Conservation (phyloP, 2,113 vertebrate genomes). For the Pristiophorus japonicus region DNA sequence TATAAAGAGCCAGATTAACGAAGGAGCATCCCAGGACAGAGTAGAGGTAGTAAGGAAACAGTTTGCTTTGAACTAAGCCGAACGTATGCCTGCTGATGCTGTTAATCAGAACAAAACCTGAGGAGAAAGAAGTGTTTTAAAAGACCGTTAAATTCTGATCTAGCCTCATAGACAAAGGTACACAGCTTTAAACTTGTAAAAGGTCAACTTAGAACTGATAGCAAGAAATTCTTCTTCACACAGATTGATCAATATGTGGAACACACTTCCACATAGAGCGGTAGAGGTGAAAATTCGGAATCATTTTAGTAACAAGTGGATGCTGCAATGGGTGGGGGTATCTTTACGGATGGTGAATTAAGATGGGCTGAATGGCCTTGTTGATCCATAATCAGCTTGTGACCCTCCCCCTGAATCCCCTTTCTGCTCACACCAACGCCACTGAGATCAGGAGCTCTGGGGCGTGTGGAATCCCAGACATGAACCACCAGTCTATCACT, state of each 20-base stretch:
- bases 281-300: neutral
- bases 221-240: neutral
- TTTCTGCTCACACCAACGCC: neutral
- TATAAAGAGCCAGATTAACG: constrained; percentile 63
- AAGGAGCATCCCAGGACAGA: constrained; percentile 61
- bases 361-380: neutral
- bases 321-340: neutral
- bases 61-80: constrained; percentile 74
- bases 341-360: neutral
- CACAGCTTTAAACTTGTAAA: neutral
- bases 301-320: neutral
- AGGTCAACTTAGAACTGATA: neutral
- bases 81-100: constrained; percentile 69
- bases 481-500: no score
- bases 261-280: neutral
- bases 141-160: neutral
- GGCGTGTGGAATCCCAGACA: neutral
- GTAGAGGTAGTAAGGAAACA: constrained; percentile 75
- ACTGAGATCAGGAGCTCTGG: neutral
- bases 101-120: constrained; percentile 68
- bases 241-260: neutral
- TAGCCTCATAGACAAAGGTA: neutral
- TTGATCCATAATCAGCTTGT: neutral
- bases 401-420: neutral
- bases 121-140: neutral